A percentile compares a stretch with the other conserved stretches of the same genome.
Evolutionary conservation across 1,140 invertebrate genomes (phyloP).

Genomic region (Drosophila pruinosa): DNA sequence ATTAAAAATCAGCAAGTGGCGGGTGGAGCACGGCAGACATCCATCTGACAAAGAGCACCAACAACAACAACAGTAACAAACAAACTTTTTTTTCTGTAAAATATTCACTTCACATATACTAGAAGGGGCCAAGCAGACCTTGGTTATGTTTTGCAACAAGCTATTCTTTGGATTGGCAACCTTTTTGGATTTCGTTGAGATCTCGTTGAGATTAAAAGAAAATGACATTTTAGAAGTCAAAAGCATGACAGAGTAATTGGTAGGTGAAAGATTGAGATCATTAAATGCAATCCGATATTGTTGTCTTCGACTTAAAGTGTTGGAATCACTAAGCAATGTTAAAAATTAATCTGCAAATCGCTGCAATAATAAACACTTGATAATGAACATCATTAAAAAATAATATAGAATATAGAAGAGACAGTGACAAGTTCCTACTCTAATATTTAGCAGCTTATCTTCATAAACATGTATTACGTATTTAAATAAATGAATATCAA

Average conservation of each 20-base stretch:
- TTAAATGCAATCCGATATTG: not conserved
- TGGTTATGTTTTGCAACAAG: not conserved
- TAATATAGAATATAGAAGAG: too few species aligned
- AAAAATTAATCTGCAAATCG: not conserved
- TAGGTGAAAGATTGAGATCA: not conserved
- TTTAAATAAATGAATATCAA: not conserved
- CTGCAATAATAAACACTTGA: too few species aligned
- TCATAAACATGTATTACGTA: too few species aligned
- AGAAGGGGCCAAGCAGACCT: too few species aligned
- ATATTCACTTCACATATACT: conserved; percentile 4
- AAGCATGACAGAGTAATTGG: not conserved
- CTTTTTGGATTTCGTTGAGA: not conserved
- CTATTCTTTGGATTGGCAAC: not conserved
- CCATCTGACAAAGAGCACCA: not conserved
- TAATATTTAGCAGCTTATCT: not conserved
- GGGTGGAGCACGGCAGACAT: conserved; percentile 1
- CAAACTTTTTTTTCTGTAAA: not conserved
- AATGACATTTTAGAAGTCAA: not conserved
- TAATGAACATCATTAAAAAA: too few species aligned
- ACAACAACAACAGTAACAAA: not conserved
- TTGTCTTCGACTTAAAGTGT: not conserved
- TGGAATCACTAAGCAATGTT: not conserved
- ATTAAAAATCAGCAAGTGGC: conserved; percentile 66
- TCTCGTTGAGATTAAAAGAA: not conserved
- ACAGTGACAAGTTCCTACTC: too few species aligned